Base-by-base conservation (phyloP, 1,140 invertebrate genomes). In the Polyergus mexicanus region DNA sequence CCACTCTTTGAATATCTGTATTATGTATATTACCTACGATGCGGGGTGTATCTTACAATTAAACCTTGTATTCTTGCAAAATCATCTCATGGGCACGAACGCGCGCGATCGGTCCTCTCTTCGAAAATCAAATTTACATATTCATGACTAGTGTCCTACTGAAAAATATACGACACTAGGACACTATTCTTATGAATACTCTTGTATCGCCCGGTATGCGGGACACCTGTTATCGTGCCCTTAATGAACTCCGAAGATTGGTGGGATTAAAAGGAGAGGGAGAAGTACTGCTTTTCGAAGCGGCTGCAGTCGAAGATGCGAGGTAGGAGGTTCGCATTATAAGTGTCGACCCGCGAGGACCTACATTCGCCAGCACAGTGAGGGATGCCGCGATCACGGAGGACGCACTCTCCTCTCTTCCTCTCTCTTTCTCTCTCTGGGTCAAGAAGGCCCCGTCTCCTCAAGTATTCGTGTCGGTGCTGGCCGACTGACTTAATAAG, bases 301-400 rank as follows among this genome's bases (percentile, higher is more conserved):
- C 69, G 69, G 62, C 54, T 62, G 88, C 65, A 80, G n/a, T 5
- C 87, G 47, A 51, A 77, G 84, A n/a, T 38, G 76, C 77, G 54
- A 91, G 88, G 92, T 91, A 90, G 89, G 92, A 92, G 88, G 85
- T 88, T 89, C 88, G 88, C 76, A 92, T 93, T 93, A 93, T 91
- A 94, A 92, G 91, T 93, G 91, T 71, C 92, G 92, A 93, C 90
- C 92, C 87, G 47, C 4, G 87, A 90, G 93, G 93, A 94, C 93
- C 93, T 94, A 94, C 93, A 94, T 94, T 93, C 91, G 86, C 92
- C 89, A 83, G 75, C 88, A 83, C 22, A 35, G 47, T 54, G 63
- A 84, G 71, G 66, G 80, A 86, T 83, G 78, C 56, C 41, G 47
- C 68, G 85, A 74, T 72, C 62, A 28, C 47, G n/a, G 35, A 68